phyloP scores from a whole-genome alignment of 2,888 invertebrate species.

The Oxystoma pomonae region DNA sequence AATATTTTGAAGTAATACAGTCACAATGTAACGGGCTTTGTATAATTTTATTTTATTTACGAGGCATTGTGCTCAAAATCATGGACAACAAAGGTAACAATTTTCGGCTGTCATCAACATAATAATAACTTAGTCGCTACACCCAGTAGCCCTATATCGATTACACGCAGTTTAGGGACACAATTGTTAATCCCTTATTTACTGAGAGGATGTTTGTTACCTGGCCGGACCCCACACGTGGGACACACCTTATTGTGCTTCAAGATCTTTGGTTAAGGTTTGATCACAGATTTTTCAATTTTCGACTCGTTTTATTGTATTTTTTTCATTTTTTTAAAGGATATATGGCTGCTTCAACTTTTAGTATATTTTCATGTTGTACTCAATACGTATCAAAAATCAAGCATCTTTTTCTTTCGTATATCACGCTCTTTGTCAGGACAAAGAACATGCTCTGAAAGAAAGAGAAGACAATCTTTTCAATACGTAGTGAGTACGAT shows the following conservation, averaged over 20 bases:
- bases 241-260: conserved; percentile 35
- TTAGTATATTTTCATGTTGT: too few species aligned
- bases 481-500: too few species aligned
- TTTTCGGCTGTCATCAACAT: background rate
- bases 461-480: too few species aligned
- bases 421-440: too few species aligned
- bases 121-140: conserved; percentile 4
- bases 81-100: background rate
- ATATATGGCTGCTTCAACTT: too few species aligned
- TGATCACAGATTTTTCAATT: too few species aligned
- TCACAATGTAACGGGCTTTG: background rate
- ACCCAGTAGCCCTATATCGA: conserved; percentile 34
- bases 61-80: background rate
- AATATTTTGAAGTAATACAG: background rate
- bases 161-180: conserved; percentile 46
- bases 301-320: too few species aligned
- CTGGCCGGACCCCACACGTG: conserved; percentile 43
- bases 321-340: too few species aligned
- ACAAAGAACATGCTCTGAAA: too few species aligned
- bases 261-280: background rate
- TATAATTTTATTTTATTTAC: background rate
- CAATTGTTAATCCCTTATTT: conserved; percentile 46
- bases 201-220: conserved; percentile 40
- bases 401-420: too few species aligned
- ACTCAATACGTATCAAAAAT: too few species aligned